Base-by-base conservation (phyloP, 2,888 invertebrate genomes). In the Julus scanicus region DNA sequence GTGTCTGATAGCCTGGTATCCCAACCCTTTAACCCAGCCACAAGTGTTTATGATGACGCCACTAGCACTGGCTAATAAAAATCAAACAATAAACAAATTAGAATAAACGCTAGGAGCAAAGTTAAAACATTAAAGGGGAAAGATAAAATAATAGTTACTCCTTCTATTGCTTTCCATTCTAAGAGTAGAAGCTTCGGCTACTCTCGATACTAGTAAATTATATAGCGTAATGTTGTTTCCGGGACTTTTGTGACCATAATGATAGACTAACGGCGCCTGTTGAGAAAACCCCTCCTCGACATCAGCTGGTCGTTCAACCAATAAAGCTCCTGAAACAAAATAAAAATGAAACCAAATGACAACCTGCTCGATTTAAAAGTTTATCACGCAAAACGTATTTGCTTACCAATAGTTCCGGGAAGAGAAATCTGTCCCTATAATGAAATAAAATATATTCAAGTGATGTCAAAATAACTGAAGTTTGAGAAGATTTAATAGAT, bases 21-120 rank as follows among this genome's bases (percentile, higher is more conserved):
- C 99, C 0, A 94, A 95, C 0, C 95, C 96, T 92, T 98, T 98
- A 1, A 99, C 95, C 98, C 98, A 99, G 0, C 99, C 99, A 90
- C 98, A 98, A 0, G 99, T 99, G 92, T 99, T 99, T 90, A 99
- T 97, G 57, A 99, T 95, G 3, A 97, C 96, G 0, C 99, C 99
- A 2, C 93, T 93, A 11, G 91, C 90, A 89, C 92, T 92, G 9
- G 92, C 93, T 92, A 90, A 37, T 90, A 90, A 49, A 87, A 49
- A 83, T 37, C 9, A 17, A 37, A 87, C n/a, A 53, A 9, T 86
- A 84, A 39, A 37, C 4, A 39, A 39, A 17, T 6, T n/a, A 37
- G n/a, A 5, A 53, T 48, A 63, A 63, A 63, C 6, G 20, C 2
- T 8, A 20, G n/a, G 63, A n/a, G 13, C 9, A 44, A 86, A 49